These are phyloP conservation scores for Tinamus major DNA, from an alignment of 2,797 vertebrate species.

Conservation along the genomic window DNA sequence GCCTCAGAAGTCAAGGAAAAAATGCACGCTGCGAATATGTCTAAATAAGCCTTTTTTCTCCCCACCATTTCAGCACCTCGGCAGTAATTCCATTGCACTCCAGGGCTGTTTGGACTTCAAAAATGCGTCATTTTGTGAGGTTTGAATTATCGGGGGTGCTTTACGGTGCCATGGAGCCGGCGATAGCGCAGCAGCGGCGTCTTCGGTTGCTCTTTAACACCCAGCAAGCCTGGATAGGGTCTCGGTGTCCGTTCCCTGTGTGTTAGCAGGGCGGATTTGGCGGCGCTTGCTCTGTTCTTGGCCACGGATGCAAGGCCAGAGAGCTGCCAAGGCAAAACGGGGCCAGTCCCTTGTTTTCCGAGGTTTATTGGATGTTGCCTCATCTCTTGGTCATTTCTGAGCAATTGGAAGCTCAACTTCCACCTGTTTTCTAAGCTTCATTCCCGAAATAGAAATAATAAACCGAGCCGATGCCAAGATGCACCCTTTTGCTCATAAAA, in stretches of 20 bases:
- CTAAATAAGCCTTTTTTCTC: not conserved
- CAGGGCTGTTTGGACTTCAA: not conserved
- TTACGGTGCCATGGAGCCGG: not conserved
- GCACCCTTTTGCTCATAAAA: not conserved
- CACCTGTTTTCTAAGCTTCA: not conserved
- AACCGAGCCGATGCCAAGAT: not conserved
- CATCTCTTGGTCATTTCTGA: not conserved
- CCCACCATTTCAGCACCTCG: not conserved
- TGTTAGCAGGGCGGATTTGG: not conserved
- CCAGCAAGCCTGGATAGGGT: fast-evolving
- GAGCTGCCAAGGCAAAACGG: not conserved
- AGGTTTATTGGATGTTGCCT: not conserved
- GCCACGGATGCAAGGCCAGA: not conserved
- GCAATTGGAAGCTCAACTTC: not conserved
- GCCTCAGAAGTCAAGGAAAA: not conserved
- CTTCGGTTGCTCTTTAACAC: not conserved
- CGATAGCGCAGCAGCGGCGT: not conserved
- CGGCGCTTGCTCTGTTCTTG: constrained; percentile 14
- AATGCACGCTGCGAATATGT: not conserved
- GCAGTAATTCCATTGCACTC: not conserved
- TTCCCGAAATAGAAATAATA: not conserved
- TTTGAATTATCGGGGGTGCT: not conserved
- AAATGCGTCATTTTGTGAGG: not conserved
- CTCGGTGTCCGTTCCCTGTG: fast-evolving
- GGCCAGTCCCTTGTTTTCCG: not conserved